A percentile compares a stretch with the other conserved stretches of the same genome.
Evolutionary conservation across 92 coral and sea anemone genomes (phyloP).

Genomic region (Meandrina meandrites): DNA sequence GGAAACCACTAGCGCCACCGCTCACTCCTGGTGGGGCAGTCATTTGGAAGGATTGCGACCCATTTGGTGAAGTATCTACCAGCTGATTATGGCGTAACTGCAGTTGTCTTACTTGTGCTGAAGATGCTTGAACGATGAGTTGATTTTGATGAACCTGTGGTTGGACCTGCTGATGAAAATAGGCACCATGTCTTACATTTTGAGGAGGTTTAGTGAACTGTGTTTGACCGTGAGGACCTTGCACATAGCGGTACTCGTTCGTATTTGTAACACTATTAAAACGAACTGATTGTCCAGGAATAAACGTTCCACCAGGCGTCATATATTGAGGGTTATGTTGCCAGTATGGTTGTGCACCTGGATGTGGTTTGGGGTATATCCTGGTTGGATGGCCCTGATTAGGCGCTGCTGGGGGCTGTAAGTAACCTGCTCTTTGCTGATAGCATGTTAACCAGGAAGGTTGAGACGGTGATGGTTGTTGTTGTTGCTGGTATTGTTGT

Average conservation of each 20-base stretch:
- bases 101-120: background rate
- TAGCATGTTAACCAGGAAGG: slow-evolving; percentile 7
- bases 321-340: background rate
- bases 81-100: background rate
- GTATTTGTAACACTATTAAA: background rate
- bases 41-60: background rate
- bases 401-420: background rate
- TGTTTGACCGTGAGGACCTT: background rate
- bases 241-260: background rate
- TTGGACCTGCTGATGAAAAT: background rate
- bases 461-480: background rate
- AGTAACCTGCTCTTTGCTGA: slow-evolving; percentile 19
- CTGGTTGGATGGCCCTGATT: background rate
- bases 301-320: background rate
- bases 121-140: background rate
- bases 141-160: background rate
- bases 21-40: background rate
- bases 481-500: background rate
- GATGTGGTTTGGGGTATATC: background rate
- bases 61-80: background rate
- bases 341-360: background rate
- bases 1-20: background rate
- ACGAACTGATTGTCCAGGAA: background rate
- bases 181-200: background rate
- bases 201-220: background rate